Evolutionary conservation across 1,140 invertebrate species (phyloP).

Genomic region (Dendroctonus ponderosae): DNA sequence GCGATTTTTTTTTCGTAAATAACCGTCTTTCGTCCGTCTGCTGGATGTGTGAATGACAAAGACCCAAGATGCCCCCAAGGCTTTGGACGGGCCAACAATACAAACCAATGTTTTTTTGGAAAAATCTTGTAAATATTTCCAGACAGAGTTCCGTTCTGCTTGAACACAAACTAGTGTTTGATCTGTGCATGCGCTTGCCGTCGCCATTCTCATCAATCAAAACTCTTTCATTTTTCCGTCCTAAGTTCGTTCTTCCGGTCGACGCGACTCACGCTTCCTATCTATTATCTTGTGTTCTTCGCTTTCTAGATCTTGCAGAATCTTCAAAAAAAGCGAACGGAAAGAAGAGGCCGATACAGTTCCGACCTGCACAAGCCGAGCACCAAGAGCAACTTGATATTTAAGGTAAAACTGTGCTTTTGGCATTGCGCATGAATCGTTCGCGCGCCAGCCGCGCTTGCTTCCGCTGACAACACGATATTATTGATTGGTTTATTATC

Average conservation of each 20-base stretch:
- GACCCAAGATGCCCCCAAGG: too few species aligned
- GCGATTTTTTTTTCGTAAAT: too few species aligned
- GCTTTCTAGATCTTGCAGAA: conserved; percentile 95
- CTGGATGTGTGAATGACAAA: too few species aligned
- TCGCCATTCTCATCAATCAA: conserved; percentile 7
- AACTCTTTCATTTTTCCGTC: conserved; percentile 34
- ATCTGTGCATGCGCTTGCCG: conserved; percentile 30
- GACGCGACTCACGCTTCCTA: conserved; percentile 54
- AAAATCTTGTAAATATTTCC: too few species aligned
- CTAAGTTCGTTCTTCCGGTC: conserved; percentile 48
- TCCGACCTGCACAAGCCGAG: conserved; percentile 81
- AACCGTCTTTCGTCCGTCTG: too few species aligned
- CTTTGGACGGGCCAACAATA: too few species aligned
- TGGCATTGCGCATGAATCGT: conserved; percentile 47
- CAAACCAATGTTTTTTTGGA: too few species aligned
- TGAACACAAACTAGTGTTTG: too few species aligned
- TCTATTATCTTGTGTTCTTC: conserved; percentile 71
- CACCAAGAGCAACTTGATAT: conserved; percentile 94
- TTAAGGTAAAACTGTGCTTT: conserved; percentile 80
- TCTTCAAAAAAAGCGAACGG: conserved; percentile 94
- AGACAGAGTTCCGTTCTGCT: too few species aligned
- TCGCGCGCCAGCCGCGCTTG: conserved; percentile 45
- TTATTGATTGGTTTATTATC: neutral
- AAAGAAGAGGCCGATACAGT: conserved; percentile 87
- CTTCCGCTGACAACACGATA: conserved; percentile 35